Conservation (phyloP, 23 tunicate genomes). For the Clavelina lepadiformis region DNA sequence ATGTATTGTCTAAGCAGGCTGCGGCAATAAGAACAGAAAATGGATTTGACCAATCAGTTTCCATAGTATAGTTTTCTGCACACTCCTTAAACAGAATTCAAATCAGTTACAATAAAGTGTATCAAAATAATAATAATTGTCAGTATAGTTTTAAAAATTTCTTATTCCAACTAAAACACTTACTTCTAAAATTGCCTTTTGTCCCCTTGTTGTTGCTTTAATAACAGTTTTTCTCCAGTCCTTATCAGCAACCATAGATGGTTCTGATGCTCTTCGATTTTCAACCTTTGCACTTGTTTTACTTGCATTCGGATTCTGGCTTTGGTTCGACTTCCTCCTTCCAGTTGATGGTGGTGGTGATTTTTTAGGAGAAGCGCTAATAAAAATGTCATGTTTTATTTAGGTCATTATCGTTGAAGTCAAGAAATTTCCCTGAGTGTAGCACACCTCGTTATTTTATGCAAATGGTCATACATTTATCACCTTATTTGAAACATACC, state of each 20-base stretch:
- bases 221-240: slow-evolving; percentile 89
- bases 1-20: slow-evolving; percentile 75
- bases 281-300: background rate
- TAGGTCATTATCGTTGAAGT: too few species aligned
- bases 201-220: slow-evolving; percentile 76
- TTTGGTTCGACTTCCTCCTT: slow-evolving; percentile 1
- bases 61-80: too few species aligned
- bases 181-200: slow-evolving; percentile 78
- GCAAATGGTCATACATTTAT: too few species aligned
- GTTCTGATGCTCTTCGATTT: background rate
- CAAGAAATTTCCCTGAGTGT: too few species aligned
- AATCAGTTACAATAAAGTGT: too few species aligned
- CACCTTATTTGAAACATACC: too few species aligned
- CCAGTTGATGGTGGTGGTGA: background rate
- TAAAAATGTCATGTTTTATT: too few species aligned
- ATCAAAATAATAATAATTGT: too few species aligned
- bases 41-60: slow-evolving; percentile 38
- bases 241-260: slow-evolving; percentile 11
- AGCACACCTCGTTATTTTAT: too few species aligned
- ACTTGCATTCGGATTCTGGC: background rate
- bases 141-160: too few species aligned
- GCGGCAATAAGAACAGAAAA: slow-evolving; percentile 76
- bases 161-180: slow-evolving; percentile 2
- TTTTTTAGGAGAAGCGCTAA: too few species aligned
- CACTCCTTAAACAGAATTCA: too few species aligned